Evolutionary conservation across 2,797 vertebrate species (phyloP).

Genomic region (Lindbergichthys nudifrons): DNA sequence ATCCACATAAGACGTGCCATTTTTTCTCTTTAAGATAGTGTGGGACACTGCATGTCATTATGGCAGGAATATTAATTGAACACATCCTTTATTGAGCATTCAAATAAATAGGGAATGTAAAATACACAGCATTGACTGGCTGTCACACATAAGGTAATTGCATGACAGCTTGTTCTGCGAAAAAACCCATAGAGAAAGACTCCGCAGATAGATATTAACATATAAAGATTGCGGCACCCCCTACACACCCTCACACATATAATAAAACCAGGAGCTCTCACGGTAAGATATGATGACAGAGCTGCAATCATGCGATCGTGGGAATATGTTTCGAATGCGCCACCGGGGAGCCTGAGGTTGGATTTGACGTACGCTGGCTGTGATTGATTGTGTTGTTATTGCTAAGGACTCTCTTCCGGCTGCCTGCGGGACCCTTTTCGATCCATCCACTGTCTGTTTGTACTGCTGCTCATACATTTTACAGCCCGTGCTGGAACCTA

Average conservation of each 20-base stretch:
- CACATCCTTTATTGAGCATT: neutral
- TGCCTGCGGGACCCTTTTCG: slow-evolving; percentile 84
- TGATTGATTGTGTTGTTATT: slow-evolving; percentile 91
- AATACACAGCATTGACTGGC: neutral
- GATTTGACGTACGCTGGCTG: slow-evolving; percentile 78
- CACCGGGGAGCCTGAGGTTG: slow-evolving; percentile 64
- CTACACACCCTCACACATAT: slow-evolving; percentile 16
- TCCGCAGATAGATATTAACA: slow-evolving; percentile 35
- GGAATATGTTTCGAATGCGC: slow-evolving; percentile 73
- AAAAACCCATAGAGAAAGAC: slow-evolving; percentile 21
- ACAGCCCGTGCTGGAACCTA: slow-evolving; percentile 76
- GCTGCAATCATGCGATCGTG: slow-evolving; percentile 64
- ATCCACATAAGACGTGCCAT: neutral
- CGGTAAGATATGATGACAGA: slow-evolving; percentile 62
- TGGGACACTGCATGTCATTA: neutral
- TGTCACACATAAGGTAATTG: slow-evolving; percentile 37
- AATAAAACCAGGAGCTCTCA: slow-evolving; percentile 50
- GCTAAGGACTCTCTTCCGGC: slow-evolving; percentile 88
- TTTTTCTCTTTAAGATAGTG: neutral
- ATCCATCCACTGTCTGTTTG: slow-evolving; percentile 87
- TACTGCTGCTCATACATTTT: slow-evolving; percentile 87
- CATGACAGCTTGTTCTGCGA: slow-evolving; percentile 28
- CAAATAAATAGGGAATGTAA: slow-evolving; percentile 4
- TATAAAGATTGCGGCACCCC: slow-evolving; percentile 35
- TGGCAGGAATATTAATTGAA: no score